Evolutionary conservation across 1,140 invertebrate genomes (phyloP).

Genomic region (Leptinotarsa texana): DNA sequence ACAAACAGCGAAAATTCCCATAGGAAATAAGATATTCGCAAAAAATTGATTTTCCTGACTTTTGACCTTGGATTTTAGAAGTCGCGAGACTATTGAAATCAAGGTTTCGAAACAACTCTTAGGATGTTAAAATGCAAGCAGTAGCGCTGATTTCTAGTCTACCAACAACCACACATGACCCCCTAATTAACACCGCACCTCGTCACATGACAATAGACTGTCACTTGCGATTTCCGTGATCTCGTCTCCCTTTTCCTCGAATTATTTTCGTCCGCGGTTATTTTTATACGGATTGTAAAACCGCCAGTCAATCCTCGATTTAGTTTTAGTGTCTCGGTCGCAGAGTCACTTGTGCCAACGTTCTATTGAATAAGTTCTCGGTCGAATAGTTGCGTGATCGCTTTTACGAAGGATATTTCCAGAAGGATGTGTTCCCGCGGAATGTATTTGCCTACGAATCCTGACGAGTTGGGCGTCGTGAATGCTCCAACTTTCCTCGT

Average conservation of each 20-base stretch:
- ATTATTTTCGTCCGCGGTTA: slow-evolving; percentile 32
- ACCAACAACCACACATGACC: not conserved
- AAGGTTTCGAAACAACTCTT: too few species aligned
- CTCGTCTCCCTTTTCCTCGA: slow-evolving; percentile 8
- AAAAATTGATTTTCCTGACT: too few species aligned
- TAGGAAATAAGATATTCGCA: too few species aligned
- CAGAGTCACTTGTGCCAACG: slow-evolving; percentile 9
- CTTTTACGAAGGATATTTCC: not conserved
- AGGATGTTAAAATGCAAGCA: too few species aligned
- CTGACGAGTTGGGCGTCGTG: slow-evolving; percentile 34
- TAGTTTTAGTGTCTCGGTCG: slow-evolving; percentile 23
- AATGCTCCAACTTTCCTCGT: slow-evolving; percentile 43
- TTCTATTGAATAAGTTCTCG: not conserved
- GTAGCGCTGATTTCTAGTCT: too few species aligned
- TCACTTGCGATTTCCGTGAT: slow-evolving; percentile 8
- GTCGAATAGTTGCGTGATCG: slow-evolving; percentile 18
- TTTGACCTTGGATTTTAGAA: too few species aligned
- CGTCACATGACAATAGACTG: not conserved
- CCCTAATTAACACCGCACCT: not conserved
- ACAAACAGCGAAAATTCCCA: too few species aligned
- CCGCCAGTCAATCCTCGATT: slow-evolving; percentile 34
- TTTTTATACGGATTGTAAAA: slow-evolving; percentile 37
- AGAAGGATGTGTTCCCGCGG: slow-evolving; percentile 45
- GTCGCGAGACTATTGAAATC: too few species aligned
- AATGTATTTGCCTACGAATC: slow-evolving; percentile 33